Evolutionary conservation across 2,888 invertebrate genomes (phyloP), one percentile per base, ranked within the genome.

Genomic region (Gastracanthus pulcherrimus): DNA sequence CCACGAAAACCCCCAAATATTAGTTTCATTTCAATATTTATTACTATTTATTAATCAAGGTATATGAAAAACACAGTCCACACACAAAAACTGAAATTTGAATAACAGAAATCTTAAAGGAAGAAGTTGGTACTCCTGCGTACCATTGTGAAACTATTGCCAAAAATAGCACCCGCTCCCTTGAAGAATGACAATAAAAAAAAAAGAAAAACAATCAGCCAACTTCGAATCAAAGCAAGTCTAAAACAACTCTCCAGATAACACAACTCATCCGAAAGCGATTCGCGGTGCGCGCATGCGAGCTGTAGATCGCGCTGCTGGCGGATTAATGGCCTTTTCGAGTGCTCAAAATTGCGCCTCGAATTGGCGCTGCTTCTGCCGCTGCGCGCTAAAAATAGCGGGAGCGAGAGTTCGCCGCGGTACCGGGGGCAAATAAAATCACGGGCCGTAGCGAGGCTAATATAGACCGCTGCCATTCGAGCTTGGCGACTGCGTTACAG

Each of bases 261-360:
- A 13, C 11, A 13, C 1, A 45, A 31, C 9, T 16, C 7, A 9
- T 19, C n/a, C n/a, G 51, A 67, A 45, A 29, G 29, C n/a, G 45
- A 67, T 67, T 67, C 19, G 51, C 19, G 9, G 34, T 51, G 19
- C 48, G 36, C 16, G 55, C n/a, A 16, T 19, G 13, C 58, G 31
- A 60, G 60, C 16, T n/a, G 9, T n/a, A n/a, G 31, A 48, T 41
- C 60, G 5, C 60, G 45, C 13, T n/a, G n/a, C n/a, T 60, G 67
- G 38, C 62, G 60, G 45, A 76, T 58, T 58, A 76, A 76, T 58
- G 60, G 29, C 34, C 23, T 69, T 69, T 76, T 51, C 41, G 29
- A 74, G 45, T 34, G 62, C 34, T 51, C n/a, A 66, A 76, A 76
- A 76, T 76, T 64, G 36, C 66, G 7, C 7, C 64, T 66, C n/a